Conservation (phyloP, 35 echinoderm and acorn worm species). For the Apostichopus japonicus region DNA sequence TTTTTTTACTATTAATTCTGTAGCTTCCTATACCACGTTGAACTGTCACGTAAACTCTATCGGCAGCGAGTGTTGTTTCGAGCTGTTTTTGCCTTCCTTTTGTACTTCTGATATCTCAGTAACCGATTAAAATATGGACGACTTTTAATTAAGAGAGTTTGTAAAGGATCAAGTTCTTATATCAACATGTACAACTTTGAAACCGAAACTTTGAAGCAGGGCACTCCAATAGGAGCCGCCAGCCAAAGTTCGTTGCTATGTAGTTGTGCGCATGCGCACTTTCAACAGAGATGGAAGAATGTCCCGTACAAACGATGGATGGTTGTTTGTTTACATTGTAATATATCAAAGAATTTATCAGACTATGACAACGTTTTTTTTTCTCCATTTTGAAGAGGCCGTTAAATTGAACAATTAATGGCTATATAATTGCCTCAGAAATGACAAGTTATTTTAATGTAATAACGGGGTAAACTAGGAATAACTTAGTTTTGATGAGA, state of each 20-base stretch:
- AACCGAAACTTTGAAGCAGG: slow-evolving; percentile 24
- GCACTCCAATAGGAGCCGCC: slow-evolving; percentile 19
- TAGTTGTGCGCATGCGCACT: slow-evolving; percentile 2
- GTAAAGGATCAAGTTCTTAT: not conserved
- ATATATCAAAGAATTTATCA: not conserved
- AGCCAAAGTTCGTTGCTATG: slow-evolving; percentile 47
- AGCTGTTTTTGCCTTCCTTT: too few species aligned
- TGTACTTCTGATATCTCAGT: not conserved
- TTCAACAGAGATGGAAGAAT: not conserved
- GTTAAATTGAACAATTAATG: not conserved
- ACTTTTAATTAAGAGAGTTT: slow-evolving; percentile 32
- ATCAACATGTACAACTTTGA: slow-evolving; percentile 24
- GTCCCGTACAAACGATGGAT: not conserved
- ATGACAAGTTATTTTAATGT: too few species aligned
- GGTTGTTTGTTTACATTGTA: not conserved
- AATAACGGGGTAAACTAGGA: too few species aligned
- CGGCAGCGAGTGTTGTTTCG: too few species aligned
- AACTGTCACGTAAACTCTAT: too few species aligned
- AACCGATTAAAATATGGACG: not conserved
- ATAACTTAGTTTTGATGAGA: too few species aligned
- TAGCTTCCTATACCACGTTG: too few species aligned
- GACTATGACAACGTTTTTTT: not conserved
- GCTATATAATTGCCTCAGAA: too few species aligned
- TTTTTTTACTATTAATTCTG: too few species aligned
- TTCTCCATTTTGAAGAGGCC: not conserved